Evolutionary conservation across 1,140 invertebrate species (phyloP), one percentile per base, ranked within the genome.

Genomic region (Hydropsyche tenuis): DNA sequence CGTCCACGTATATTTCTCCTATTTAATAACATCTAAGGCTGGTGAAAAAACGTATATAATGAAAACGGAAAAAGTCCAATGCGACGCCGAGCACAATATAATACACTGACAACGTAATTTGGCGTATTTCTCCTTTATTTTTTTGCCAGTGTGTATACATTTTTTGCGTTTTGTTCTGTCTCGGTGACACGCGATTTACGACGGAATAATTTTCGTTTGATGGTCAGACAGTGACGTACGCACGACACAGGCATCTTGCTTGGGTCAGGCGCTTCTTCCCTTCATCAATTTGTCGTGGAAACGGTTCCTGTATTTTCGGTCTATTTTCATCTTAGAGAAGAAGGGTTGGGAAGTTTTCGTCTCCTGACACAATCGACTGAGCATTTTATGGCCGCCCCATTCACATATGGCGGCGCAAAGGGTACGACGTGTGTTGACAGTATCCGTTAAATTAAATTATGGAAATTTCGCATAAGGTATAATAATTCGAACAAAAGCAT

Each of bases 201-300:
- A 60, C 18, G 18, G 56, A 60, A 27, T 60, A 60, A 60, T 60
- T 60, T 27, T 27, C 56, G 22, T 60, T 60, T 60, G 56, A 60
- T 60, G 45, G 45, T 60, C 56, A 23, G 56, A 60, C 56, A 60
- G 56, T 60, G 23, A 60, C 56, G 22, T 25, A 60, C 56, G 22
- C 48, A 53, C n/a, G 48, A 53, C 48, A 7, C n/a, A 2, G 48
- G 48, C 56, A 60, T 18, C 56, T 23, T 48, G 45, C 45, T 4
- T 6, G 12, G 56, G 56, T 60, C 56, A 60, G 56, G 25, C 23
- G 56, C 22, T 25, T 11, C n/a, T 27, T 18, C 22, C 56, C 14
- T 7, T n/a, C 20, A 60, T 60, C 30, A 37, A 37, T 37, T 60
- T 60, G 23, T 60, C 56, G 23, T 27, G 0, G 20, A 25, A 60